Evolutionary conservation across 2,888 invertebrate species (phyloP).

Genomic region (Nemotelus nigrinus): DNA sequence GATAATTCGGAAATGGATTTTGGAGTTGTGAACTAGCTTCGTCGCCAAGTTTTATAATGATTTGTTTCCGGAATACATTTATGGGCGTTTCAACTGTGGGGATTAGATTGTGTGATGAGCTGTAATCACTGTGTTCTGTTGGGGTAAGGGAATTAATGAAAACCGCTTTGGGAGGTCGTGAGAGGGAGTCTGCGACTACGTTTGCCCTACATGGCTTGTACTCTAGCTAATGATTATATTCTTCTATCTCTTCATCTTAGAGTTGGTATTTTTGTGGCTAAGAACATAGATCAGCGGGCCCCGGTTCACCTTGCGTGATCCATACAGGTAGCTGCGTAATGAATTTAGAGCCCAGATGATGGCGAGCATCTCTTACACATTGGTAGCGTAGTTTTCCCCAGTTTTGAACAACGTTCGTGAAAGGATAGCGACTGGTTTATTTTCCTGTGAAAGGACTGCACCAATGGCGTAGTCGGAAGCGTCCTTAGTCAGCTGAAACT

Average conservation of each 20-base stretch:
- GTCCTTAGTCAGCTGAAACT: no score
- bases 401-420: no score
- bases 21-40: background rate
- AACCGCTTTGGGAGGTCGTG: background rate
- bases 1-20: constrained; percentile 12
- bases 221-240: background rate
- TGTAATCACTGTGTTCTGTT: constrained; percentile 17
- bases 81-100: constrained; percentile 21
- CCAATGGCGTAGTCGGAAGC: no score
- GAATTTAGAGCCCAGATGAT: no score
- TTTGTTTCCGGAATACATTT: constrained; percentile 31
- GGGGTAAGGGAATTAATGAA: constrained; percentile 20
- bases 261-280: no score
- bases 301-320: no score
- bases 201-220: background rate
- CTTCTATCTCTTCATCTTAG: background rate
- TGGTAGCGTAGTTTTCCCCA: no score
- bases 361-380: no score
- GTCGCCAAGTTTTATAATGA: constrained; percentile 6
- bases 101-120: constrained; percentile 36
- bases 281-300: no score
- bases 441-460: no score
- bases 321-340: no score
- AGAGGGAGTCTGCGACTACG: background rate
- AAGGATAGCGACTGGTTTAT: no score